Evolutionary conservation across 2,113 vertebrate genomes (phyloP).

Genomic region (Canis aureus): DNA sequence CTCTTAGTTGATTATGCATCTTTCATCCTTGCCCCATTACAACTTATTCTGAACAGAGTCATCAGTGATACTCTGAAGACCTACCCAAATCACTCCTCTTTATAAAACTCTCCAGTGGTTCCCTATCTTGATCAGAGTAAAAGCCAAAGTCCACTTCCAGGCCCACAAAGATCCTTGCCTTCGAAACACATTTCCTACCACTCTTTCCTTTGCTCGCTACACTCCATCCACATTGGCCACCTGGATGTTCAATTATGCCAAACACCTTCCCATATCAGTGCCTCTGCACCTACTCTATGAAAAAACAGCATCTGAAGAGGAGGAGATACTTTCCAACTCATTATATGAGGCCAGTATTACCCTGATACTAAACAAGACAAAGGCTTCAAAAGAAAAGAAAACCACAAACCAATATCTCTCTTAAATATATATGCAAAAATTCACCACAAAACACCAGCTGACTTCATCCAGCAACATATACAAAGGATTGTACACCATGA

Average conservation of each 20-base stretch:
- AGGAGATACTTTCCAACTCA: background rate
- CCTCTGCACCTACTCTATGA: background rate
- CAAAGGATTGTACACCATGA: background rate
- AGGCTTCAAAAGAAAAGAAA: background rate
- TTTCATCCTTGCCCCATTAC: background rate
- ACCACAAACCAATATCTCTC: background rate
- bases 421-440: background rate
- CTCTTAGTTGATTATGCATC: background rate
- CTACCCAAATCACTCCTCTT: background rate
- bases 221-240: background rate
- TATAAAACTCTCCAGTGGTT: background rate
- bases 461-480: background rate
- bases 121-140: background rate
- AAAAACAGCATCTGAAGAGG: background rate
- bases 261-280: background rate
- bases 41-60: background rate
- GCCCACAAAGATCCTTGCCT: background rate
- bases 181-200: background rate
- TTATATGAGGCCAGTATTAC: background rate
- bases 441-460: background rate
- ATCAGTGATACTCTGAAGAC: background rate
- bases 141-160: background rate
- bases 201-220: background rate
- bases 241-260: background rate
- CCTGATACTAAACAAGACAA: background rate